phyloP scores from a whole-genome alignment of 2,888 invertebrate genomes.

The Carcina quercana region DNA sequence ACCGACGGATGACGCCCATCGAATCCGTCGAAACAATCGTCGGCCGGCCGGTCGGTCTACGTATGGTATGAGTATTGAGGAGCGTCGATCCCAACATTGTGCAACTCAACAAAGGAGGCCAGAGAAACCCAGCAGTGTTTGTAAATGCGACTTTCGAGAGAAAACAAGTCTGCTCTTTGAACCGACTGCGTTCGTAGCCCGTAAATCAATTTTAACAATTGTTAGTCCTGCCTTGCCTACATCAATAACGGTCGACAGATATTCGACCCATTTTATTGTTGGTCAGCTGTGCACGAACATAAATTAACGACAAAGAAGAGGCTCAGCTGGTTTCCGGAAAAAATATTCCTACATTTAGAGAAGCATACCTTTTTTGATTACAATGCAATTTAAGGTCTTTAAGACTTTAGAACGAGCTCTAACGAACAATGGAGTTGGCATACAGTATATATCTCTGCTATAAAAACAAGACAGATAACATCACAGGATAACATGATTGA shows the following conservation, averaged over 20 bases:
- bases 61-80: conserved; percentile 46
- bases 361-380: too few species aligned
- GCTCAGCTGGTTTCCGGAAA: conserved; percentile 14
- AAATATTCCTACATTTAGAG: too few species aligned
- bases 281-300: conserved; percentile 35
- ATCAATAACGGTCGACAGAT: conserved; percentile 34
- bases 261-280: conserved; percentile 24
- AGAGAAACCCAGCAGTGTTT: conserved; percentile 54
- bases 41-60: too few species aligned
- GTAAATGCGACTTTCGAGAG: conserved; percentile 48
- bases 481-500: too few species aligned
- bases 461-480: too few species aligned
- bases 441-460: too few species aligned
- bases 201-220: conserved; percentile 60
- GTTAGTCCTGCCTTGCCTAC: conserved; percentile 23
- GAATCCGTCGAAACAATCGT: conserved; percentile 59
- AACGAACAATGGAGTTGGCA: too few species aligned
- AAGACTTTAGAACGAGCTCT: too few species aligned
- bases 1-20: conserved; percentile 57
- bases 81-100: conserved; percentile 52
- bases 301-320: conserved; percentile 12
- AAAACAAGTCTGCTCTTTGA: conserved; percentile 45
- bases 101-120: conserved; percentile 64
- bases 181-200: conserved; percentile 30
- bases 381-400: too few species aligned